Evolutionary conservation across 53 echinoderm and acorn worm species (phyloP), one percentile per base, ranked within the genome.

Genomic region (Glandiceps talaboti): DNA sequence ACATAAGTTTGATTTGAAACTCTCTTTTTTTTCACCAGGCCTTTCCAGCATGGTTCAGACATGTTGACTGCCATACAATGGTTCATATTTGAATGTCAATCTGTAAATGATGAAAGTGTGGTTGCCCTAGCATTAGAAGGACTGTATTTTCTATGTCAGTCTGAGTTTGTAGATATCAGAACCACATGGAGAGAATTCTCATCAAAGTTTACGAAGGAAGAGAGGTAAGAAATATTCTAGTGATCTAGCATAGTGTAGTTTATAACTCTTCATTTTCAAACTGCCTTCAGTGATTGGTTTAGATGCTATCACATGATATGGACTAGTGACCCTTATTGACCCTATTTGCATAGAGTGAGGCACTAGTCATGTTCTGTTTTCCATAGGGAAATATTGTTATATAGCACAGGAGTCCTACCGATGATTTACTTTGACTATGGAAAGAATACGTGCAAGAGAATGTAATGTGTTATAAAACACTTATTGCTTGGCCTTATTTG

Each of bases 71-170:
- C 82, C 33, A 29, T 99, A 75, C 89, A 89, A 10, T 91, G 86
- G 83, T 83, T 93, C 74, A 75, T 99, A 73, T 86, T 84, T 75
- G 84, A 99, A 27, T 91, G 89, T 31, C 89, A 84, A 14, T 64
- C 80, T 28, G 83, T 85, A n/a, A 25, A 26, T 26, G 86, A 90
- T 32, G 80, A 84, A 1, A 84, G 89, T 30, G 88, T 85, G 73
- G 91, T 87, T 0, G 89, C 87, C n/a, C 76, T 89, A 31, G 99
- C 99, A 29, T 31, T 99, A 31, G 99, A 93, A 31, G 91, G 93
- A 0, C 73, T 93, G 27, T 73, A 76, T 28, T 74, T 84, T 12
- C 33, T 99, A n/a, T 89, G 88, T 14, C 84, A 85, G 77, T 92
- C 89, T 26, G 99, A 93, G 77, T 93, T 93, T 0, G 88, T 99